Conservation (phyloP, 2,113 vertebrate species). For the Catharus bicknelli region DNA sequence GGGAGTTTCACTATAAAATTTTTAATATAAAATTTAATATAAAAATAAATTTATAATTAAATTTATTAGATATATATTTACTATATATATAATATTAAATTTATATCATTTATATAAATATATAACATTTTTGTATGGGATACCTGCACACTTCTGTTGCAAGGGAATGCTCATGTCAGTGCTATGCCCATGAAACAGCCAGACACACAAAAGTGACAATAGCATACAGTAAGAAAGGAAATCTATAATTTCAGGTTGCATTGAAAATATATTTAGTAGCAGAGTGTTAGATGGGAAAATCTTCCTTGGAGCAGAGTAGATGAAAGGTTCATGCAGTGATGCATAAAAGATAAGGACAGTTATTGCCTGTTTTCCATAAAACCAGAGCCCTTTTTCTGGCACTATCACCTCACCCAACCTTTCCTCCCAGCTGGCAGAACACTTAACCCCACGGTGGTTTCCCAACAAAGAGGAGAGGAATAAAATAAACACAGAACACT, state of each 20-base stretch:
- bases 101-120: too few relatives aligned
- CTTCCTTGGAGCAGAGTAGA: neutral
- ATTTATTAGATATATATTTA: too few relatives aligned
- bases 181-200: rapidly evolving
- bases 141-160: neutral
- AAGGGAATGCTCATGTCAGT: rapidly evolving
- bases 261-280: neutral
- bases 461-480: neutral
- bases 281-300: neutral
- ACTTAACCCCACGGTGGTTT: neutral
- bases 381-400: neutral
- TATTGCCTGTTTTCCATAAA: neutral
- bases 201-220: neutral
- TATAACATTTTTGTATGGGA: neutral
- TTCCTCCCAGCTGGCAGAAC: neutral
- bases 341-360: neutral
- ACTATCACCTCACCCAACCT: neutral
- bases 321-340: neutral
- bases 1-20: neutral
- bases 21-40: too few relatives aligned
- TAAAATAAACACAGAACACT: rapidly evolving
- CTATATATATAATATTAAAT: too few relatives aligned
- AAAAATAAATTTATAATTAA: too few relatives aligned
- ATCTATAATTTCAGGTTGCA: neutral
- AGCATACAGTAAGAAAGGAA: neutral